Conservation (phyloP, 2,797 vertebrate species). For the Neosalanx taihuensis region DNA sequence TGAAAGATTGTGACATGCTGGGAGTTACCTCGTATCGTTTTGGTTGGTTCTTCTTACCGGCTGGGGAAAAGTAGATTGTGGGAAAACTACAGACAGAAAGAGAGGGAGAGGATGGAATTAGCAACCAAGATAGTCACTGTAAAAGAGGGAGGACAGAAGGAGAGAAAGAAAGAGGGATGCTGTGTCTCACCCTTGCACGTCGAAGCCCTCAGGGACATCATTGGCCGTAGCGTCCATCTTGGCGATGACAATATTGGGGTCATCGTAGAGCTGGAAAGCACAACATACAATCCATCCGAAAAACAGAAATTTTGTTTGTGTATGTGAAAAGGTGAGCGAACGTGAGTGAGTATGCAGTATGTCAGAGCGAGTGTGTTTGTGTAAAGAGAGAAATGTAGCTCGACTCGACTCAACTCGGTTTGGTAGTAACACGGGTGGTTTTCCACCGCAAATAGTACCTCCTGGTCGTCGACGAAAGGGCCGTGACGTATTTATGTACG, state of each 20-base stretch:
- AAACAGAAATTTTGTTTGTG: background rate
- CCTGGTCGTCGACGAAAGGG: too few species aligned
- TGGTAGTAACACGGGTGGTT: too few species aligned
- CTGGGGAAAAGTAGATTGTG: slow-evolving; percentile 69
- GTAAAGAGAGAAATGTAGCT: too few species aligned
- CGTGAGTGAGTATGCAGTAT: background rate
- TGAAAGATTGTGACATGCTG: background rate
- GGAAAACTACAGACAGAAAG: slow-evolving; percentile 61
- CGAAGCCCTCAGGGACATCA: slow-evolving; percentile 69
- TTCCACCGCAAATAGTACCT: too few species aligned
- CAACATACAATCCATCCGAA: slow-evolving; percentile 2
- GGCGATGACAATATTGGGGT: slow-evolving; percentile 61
- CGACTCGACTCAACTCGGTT: too few species aligned
- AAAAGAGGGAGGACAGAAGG: background rate
- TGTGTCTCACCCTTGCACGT: slow-evolving; percentile 72
- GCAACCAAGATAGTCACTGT: too few species aligned
- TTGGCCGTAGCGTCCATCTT: slow-evolving; percentile 76
- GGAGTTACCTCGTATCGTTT: slow-evolving; percentile 66
- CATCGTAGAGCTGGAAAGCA: slow-evolving; percentile 55
- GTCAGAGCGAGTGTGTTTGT: background rate
- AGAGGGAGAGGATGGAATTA: background rate
- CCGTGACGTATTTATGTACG: too few species aligned
- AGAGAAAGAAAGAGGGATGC: background rate
- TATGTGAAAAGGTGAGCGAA: background rate
- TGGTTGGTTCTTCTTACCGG: slow-evolving; percentile 68